A percentile compares a stretch with the other conserved stretches of the same genome.
These are phyloP conservation scores for Octopus bimaculoides DNA, from an alignment of 1,140 invertebrate genomes.

Conservation along the genomic window DNA sequence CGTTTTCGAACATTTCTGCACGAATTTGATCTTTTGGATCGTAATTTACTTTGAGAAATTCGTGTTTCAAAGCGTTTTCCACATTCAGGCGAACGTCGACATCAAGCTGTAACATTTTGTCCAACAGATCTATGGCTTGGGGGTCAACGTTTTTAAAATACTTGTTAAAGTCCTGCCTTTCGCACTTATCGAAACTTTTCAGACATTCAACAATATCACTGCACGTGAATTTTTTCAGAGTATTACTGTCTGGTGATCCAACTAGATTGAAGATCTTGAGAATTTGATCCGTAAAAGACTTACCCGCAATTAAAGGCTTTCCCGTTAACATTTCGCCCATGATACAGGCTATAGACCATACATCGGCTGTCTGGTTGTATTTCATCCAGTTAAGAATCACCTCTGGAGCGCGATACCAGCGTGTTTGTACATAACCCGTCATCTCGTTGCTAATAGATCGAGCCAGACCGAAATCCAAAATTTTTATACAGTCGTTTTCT, in stretches of 20 bases:
- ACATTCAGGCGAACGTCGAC: constrained; percentile 90
- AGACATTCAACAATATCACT: constrained; percentile 63
- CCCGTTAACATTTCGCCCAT: neutral
- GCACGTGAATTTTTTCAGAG: constrained; percentile 82
- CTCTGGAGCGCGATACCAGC: neutral
- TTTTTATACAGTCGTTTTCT: constrained; percentile 28
- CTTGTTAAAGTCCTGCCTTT: neutral
- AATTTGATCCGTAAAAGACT: constrained; percentile 80
- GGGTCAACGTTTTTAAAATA: neutral
- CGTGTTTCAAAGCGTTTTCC: constrained; percentile 86
- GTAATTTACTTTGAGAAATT: constrained; percentile 81
- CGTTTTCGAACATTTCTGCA: constrained; percentile 86
- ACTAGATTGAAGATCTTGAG: constrained; percentile 83
- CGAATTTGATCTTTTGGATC: constrained; percentile 90
- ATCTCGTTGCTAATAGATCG: neutral
- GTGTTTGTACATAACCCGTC: constrained; percentile 5
- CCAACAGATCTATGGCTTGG: constrained; percentile 86
- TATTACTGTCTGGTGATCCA: constrained; percentile 80
- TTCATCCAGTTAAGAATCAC: constrained; percentile 6
- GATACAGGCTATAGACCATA: constrained; percentile 4
- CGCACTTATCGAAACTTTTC: neutral
- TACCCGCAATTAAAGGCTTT: neutral
- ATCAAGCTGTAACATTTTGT: constrained; percentile 94
- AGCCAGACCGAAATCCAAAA: constrained; percentile 8
- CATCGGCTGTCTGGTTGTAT: constrained; percentile 6